Evolutionary conservation across 2,888 invertebrate species (phyloP).

Genomic region (Philaethria dido): DNA sequence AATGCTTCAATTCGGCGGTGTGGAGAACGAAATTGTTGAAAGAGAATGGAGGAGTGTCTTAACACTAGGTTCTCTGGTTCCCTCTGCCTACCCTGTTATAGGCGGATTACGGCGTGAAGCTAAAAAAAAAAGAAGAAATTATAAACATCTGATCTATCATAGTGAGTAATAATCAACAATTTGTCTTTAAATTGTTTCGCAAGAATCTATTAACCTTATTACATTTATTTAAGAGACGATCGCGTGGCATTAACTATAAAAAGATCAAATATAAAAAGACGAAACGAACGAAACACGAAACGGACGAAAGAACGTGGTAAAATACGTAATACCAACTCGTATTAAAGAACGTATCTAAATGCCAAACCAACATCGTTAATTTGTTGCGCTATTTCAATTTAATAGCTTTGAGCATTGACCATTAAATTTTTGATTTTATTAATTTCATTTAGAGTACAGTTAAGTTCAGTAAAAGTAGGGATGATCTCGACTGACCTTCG

Average conservation of each 20-base stretch:
- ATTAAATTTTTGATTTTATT: not conserved
- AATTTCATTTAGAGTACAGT: not conserved
- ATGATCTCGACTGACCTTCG: too few species aligned
- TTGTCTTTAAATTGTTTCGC: constrained; percentile 6
- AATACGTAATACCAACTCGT: constrained; percentile 3
- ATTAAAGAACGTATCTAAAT: constrained; percentile 18
- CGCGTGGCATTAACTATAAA: constrained; percentile 12
- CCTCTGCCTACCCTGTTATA: too few species aligned
- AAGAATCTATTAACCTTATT: constrained; percentile 9
- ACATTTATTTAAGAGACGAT: constrained; percentile 17
- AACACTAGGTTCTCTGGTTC: too few species aligned
- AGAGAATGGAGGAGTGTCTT: too few species aligned
- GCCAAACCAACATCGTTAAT: constrained; percentile 22
- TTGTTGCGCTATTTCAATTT: constrained; percentile 23
- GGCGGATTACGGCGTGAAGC: too few species aligned
- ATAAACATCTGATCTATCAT: not conserved
- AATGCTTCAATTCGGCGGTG: too few species aligned
- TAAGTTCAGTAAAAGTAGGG: too few species aligned
- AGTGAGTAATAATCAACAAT: not conserved
- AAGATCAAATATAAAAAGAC: constrained; percentile 7
- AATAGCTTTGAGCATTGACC: not conserved
- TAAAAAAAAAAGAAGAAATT: too few species aligned
- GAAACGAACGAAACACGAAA: too few species aligned
- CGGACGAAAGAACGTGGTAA: constrained; percentile 9
- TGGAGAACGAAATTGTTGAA: too few species aligned